Conservation (phyloP, 2,888 invertebrate species). For the Eupithecia tripunctaria region DNA sequence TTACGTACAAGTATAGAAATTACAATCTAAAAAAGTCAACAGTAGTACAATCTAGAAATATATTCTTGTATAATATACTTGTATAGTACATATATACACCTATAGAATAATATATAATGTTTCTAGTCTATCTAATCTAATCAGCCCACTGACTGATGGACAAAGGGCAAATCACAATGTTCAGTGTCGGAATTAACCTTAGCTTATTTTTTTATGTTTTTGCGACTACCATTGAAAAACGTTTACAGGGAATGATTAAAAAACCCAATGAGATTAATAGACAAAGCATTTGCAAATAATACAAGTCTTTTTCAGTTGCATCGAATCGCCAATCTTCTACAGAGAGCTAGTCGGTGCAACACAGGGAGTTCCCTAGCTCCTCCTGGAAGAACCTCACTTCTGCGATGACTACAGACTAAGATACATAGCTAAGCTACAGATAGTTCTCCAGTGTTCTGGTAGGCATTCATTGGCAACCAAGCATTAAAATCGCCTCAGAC, state of each 20-base stretch:
- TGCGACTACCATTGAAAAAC: neutral
- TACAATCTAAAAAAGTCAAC: too few relatives aligned
- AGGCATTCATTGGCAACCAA: conserved; percentile 1
- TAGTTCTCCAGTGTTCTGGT: neutral
- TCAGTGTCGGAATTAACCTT: neutral
- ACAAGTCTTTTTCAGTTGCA: neutral
- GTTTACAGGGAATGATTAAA: too few relatives aligned
- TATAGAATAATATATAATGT: too few relatives aligned
- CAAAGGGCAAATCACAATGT: neutral
- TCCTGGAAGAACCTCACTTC: too few relatives aligned
- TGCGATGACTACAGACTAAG: too few relatives aligned
- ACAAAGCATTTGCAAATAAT: too few relatives aligned
- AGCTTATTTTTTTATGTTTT: neutral
- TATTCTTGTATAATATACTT: too few relatives aligned
- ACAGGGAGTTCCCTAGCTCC: neutral
- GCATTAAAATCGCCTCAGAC: neutral
- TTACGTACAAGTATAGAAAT: too few relatives aligned
- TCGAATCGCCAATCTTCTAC: neutral
- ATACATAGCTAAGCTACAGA: neutral
- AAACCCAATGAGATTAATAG: too few relatives aligned
- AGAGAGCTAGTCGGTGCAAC: neutral
- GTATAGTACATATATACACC: too few relatives aligned
- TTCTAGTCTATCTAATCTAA: neutral
- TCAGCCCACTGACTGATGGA: neutral
- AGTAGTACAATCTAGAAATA: too few relatives aligned